phyloP scores from a whole-genome alignment of 2,888 invertebrate species.

The Plagiodera versicolora region DNA sequence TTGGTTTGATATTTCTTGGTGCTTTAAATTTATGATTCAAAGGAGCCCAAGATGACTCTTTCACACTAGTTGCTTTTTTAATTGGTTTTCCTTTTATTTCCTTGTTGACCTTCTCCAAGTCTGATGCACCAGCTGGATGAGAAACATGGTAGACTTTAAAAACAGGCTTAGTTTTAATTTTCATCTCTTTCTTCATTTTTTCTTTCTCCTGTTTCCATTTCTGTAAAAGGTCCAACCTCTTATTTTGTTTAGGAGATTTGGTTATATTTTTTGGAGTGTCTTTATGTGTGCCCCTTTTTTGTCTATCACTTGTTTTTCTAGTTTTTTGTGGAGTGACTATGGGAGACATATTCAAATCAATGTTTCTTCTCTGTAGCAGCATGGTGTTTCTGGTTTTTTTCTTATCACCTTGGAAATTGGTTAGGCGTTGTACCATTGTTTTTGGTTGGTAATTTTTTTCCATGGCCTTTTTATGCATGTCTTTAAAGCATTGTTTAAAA shows the following conservation, averaged over 20 bases:
- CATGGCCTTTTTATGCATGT: conserved; percentile 22
- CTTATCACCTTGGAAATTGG: conserved; percentile 18
- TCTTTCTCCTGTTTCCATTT: conserved; percentile 42
- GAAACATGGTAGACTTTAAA: conserved; percentile 45
- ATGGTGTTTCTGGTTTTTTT: conserved; percentile 29
- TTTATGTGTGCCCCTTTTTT: not conserved
- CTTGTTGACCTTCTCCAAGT: conserved; percentile 40
- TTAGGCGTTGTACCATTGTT: conserved; percentile 19
- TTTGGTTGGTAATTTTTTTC: conserved; percentile 29
- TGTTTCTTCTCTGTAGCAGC: conserved; percentile 27
- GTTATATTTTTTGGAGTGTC: too few species aligned
- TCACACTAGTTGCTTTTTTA: conserved; percentile 9
- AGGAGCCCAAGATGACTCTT: not conserved
- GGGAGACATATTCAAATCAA: conserved; percentile 30
- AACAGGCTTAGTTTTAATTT: conserved; percentile 42
- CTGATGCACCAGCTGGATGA: conserved; percentile 24
- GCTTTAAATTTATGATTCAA: not conserved
- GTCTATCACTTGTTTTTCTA: conserved; percentile 6
- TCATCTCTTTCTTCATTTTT: conserved; percentile 34
- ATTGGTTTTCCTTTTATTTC: conserved; percentile 42
- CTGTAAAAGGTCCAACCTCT: too few species aligned
- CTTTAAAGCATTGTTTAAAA: conserved; percentile 25
- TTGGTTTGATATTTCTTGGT: not conserved
- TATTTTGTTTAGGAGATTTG: conserved; percentile 11
- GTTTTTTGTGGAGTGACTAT: conserved; percentile 18